A percentile compares a stretch with the other conserved stretches of the same genome.
phyloP scores from a whole-genome alignment of 1,140 invertebrate genomes.

The Lepeophtheirus salmonis region DNA sequence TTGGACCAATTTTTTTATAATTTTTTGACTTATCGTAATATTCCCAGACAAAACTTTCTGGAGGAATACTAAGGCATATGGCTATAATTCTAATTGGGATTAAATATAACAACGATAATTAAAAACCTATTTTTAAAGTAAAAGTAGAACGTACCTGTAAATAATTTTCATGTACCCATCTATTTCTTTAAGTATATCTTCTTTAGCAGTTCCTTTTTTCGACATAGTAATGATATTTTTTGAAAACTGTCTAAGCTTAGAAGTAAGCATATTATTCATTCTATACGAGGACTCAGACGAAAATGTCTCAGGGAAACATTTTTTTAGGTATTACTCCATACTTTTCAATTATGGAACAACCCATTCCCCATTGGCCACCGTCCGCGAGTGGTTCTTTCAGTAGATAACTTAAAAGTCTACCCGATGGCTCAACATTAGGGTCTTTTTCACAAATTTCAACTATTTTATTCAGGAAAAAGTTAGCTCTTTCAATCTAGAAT shows the following conservation, averaged over 20 bases:
- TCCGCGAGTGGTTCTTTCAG: conserved; percentile 52
- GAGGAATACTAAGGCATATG: conserved; percentile 60
- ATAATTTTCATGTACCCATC: conserved; percentile 13
- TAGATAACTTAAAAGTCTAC: conserved; percentile 28
- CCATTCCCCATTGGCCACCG: conserved; percentile 82
- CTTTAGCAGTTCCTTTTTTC: neutral
- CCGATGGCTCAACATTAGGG: conserved; percentile 38
- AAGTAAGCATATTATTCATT: conserved; percentile 55
- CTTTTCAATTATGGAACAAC: conserved; percentile 62
- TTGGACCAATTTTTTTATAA: conserved; percentile 49
- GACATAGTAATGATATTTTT: neutral
- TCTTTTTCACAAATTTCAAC: conserved; percentile 46
- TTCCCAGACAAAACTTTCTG: conserved; percentile 60
- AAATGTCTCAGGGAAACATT: conserved; percentile 60
- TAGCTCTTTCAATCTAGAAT: conserved; percentile 53
- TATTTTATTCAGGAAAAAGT: conserved; percentile 63
- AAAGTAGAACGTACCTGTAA: neutral
- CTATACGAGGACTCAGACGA: conserved; percentile 47
- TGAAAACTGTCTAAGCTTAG: conserved; percentile 39
- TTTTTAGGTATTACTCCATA: conserved; percentile 71
- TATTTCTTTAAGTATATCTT: neutral
- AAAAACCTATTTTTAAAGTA: conserved; percentile 16
- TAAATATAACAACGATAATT: too few relatives aligned
- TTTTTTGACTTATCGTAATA: conserved; percentile 69
- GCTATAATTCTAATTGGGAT: conserved; percentile 58